These are phyloP conservation scores for Gallinago undulata DNA, from an alignment of 2,113 vertebrate species.

Conservation along the genomic window DNA sequence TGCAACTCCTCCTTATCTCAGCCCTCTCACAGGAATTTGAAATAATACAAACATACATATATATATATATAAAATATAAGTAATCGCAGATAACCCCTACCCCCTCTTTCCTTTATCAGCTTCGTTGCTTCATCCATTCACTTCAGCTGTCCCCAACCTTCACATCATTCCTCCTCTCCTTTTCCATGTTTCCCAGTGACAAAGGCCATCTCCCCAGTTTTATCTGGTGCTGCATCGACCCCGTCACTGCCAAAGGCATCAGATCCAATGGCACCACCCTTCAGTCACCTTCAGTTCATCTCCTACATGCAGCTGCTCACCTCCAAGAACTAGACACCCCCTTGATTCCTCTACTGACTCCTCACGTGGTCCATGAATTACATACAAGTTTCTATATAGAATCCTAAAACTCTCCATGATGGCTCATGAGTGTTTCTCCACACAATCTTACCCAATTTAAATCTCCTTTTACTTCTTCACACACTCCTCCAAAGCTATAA, in stretches of 20 bases:
- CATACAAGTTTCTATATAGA: neutral
- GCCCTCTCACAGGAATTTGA: neutral
- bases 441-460: neutral
- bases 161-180: neutral
- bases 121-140: neutral
- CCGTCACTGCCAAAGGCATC: neutral
- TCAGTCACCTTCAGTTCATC: neutral
- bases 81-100: neutral
- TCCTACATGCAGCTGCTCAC: neutral
- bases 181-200: neutral
- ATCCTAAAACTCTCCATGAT: rapidly evolving
- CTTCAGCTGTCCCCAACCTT: neutral
- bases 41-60: neutral
- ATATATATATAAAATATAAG: neutral
- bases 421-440: neutral
- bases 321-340: neutral
- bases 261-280: neutral
- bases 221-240: neutral
- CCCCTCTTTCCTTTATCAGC: neutral
- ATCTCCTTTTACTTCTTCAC: neutral
- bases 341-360: neutral
- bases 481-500: neutral
- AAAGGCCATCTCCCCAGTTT: neutral
- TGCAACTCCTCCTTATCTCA: neutral
- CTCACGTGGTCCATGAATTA: neutral